Percentiles rank a stretch among this genome's conserved stretches.
phyloP scores from a whole-genome alignment of 2,888 invertebrate species.

The Idaea dimidiata region DNA sequence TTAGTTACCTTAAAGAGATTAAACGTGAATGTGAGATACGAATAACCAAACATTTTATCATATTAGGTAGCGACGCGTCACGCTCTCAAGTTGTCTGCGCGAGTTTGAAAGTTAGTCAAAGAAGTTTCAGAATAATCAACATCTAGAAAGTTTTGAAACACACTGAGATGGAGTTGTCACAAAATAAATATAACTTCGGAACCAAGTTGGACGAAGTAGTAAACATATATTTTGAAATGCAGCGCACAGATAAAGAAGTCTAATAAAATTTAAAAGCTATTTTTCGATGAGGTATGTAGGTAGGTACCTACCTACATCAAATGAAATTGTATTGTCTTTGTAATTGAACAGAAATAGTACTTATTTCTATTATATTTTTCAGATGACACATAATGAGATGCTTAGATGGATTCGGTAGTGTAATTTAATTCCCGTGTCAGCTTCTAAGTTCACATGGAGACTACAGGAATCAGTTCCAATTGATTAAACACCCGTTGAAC shows the following conservation, averaged over 20 bases:
- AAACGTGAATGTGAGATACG: conserved; percentile 10
- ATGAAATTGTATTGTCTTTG: neutral
- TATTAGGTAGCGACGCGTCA: conserved; percentile 14
- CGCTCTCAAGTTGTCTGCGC: conserved; percentile 16
- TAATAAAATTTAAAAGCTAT: neutral
- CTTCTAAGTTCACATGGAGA: conserved; percentile 40
- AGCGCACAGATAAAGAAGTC: neutral
- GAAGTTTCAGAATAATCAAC: conserved; percentile 21
- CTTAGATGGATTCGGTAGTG: conserved; percentile 28
- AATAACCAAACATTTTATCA: conserved; percentile 9
- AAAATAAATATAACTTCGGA: conserved; percentile 12
- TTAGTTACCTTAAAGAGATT: conserved; percentile 18
- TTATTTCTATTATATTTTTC: too few species aligned
- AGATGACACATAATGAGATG: too few species aligned
- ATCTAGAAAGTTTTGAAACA: conserved; percentile 17
- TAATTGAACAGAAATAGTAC: too few species aligned
- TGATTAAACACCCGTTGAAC: conserved; percentile 58
- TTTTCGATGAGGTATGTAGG: neutral
- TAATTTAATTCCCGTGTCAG: conserved; percentile 42
- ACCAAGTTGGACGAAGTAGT: conserved; percentile 13
- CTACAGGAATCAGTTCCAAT: conserved; percentile 50
- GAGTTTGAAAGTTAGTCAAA: conserved; percentile 14
- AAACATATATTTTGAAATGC: neutral
- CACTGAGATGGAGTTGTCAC: conserved; percentile 14
- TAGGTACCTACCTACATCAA: conserved; percentile 3